phyloP scores from a whole-genome alignment of 1,140 invertebrate species.

The Steinernema khuongi region DNA sequence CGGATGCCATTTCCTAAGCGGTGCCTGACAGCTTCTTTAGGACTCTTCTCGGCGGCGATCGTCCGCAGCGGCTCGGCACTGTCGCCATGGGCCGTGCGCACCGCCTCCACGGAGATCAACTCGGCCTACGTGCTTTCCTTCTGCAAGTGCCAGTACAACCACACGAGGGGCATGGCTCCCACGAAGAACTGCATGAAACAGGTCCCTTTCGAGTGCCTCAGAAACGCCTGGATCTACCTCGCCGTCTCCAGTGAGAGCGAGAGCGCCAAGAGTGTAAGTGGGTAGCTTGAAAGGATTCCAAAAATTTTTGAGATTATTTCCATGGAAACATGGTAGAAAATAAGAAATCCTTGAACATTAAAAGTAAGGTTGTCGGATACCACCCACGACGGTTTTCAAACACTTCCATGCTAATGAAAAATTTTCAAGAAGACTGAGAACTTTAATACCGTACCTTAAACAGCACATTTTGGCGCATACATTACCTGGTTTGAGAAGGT shows the following conservation, averaged over 20 bases:
- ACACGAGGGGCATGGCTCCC: constrained; percentile 14
- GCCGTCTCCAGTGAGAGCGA: not conserved
- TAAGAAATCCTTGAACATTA: too few relatives aligned
- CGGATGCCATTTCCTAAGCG: not conserved
- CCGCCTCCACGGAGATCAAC: constrained; percentile 17
- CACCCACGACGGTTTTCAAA: too few relatives aligned
- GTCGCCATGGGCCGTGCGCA: constrained; percentile 23
- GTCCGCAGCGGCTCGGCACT: constrained; percentile 15
- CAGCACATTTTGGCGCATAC: too few relatives aligned
- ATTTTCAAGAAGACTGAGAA: too few relatives aligned
- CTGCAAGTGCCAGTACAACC: not conserved
- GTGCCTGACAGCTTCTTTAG: not conserved
- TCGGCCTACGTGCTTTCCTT: constrained; percentile 7
- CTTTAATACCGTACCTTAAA: too few relatives aligned
- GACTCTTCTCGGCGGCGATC: constrained; percentile 7
- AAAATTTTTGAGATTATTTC: too few relatives aligned
- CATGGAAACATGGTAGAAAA: too few relatives aligned
- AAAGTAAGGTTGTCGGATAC: too few relatives aligned
- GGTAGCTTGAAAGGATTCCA: too few relatives aligned
- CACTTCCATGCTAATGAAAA: too few relatives aligned
- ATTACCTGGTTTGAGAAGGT: too few relatives aligned
- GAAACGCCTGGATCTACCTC: not conserved
- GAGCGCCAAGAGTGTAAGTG: too few relatives aligned
- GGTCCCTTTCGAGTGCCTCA: not conserved
- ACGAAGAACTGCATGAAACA: constrained; percentile 16